phyloP scores from a whole-genome alignment of 2,797 vertebrate species.

The Premnoplex brunnescens region DNA sequence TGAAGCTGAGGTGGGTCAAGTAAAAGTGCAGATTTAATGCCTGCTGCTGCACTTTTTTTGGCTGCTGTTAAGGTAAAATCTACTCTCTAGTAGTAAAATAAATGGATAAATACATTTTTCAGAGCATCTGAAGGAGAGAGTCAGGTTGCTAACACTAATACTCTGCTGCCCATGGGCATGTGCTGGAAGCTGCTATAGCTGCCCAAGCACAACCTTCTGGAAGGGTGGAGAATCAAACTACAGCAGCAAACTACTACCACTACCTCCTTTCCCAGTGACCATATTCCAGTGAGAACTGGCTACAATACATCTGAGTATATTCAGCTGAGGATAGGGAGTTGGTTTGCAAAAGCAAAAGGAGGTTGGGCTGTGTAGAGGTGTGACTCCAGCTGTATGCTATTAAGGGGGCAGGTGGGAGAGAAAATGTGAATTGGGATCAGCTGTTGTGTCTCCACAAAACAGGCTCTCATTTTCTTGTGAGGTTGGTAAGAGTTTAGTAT shows the following conservation, averaged over 20 bases:
- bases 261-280: background rate
- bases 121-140: background rate
- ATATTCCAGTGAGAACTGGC: background rate
- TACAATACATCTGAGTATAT: rapidly evolving
- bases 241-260: no score
- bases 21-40: rapidly evolving
- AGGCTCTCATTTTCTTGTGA: background rate
- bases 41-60: background rate
- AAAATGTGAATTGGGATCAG: background rate
- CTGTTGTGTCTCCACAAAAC: background rate
- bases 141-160: background rate
- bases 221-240: background rate
- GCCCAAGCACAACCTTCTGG: background rate
- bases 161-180: rapidly evolving
- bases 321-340: background rate
- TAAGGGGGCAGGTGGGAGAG: background rate
- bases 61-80: background rate
- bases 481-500: background rate
- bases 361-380: background rate
- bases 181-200: background rate
- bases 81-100: background rate
- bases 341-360: background rate
- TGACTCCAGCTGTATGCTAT: background rate
- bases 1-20: background rate
- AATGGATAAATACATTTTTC: background rate